Evolutionary conservation across 1,140 invertebrate genomes (phyloP).

Genomic region (Drosophila ficusphila): DNA sequence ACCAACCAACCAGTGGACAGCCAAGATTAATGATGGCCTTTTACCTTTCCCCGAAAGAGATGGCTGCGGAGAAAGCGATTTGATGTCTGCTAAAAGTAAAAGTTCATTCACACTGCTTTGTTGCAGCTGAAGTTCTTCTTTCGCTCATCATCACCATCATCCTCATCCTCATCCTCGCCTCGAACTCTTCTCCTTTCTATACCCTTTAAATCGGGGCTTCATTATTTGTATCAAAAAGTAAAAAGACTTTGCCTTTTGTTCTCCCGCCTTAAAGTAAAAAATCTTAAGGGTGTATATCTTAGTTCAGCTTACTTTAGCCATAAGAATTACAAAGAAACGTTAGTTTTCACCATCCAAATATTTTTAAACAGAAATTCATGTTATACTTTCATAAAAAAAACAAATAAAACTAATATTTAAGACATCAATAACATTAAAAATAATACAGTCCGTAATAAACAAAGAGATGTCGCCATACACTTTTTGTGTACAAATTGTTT

Average conservation of each 20-base stretch:
- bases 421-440: too few species aligned
- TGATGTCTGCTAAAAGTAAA: conserved; percentile 63
- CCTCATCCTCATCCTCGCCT: neutral
- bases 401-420: too few species aligned
- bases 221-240: neutral
- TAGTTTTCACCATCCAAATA: too few species aligned
- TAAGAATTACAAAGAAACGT: too few species aligned
- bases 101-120: conserved; percentile 71
- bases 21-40: conserved; percentile 42
- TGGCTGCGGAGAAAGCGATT: conserved; percentile 11
- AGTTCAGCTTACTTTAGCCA: neutral
- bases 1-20: conserved; percentile 26
- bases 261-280: neutral
- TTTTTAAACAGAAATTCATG: too few species aligned
- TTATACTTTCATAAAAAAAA: too few species aligned
- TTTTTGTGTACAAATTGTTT: too few species aligned
- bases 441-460: too few species aligned
- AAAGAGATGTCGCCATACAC: too few species aligned
- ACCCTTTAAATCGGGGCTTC: conserved; percentile 10
- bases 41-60: conserved; percentile 22
- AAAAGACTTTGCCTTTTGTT: neutral
- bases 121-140: conserved; percentile 1
- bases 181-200: neutral
- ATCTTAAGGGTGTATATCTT: neutral
- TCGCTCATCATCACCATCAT: neutral